Evolutionary conservation across 2,888 invertebrate genomes (phyloP).

Genomic region (Octonoba sinensis): DNA sequence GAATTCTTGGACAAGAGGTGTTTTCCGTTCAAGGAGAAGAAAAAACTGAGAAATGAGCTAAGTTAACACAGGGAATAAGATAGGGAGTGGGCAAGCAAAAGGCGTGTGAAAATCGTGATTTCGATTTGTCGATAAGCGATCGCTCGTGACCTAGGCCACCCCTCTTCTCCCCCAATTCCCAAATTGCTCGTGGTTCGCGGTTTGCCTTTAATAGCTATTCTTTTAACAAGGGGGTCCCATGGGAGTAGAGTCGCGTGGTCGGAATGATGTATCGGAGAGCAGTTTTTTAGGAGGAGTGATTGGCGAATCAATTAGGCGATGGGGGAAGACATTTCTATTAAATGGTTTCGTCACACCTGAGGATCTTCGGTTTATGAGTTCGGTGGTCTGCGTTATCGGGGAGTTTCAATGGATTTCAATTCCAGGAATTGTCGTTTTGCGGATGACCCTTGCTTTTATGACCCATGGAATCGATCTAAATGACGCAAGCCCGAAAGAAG

Average conservation of each 20-base stretch:
- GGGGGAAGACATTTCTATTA: slow-evolving; percentile 32
- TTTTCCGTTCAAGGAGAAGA: slow-evolving; percentile 25
- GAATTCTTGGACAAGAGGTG: background rate
- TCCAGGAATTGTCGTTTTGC: slow-evolving; percentile 7
- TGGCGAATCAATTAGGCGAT: slow-evolving; percentile 37
- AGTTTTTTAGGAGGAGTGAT: slow-evolving; percentile 3
- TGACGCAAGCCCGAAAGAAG: slow-evolving; percentile 23
- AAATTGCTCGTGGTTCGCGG: background rate
- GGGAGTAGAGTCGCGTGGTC: slow-evolving; percentile 15
- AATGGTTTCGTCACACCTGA: slow-evolving; percentile 2
- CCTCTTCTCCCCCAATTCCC: slow-evolving; percentile 35
- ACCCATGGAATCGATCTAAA: slow-evolving; percentile 10
- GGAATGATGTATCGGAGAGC: slow-evolving; percentile 18
- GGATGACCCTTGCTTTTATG: slow-evolving; percentile 20
- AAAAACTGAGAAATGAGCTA: slow-evolving; percentile 3
- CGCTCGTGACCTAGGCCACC: slow-evolving; percentile 46
- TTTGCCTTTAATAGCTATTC: slow-evolving; percentile 6
- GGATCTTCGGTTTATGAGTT: slow-evolving; percentile 38
- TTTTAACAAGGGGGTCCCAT: slow-evolving; percentile 9
- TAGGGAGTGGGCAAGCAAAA: slow-evolving; percentile 36
- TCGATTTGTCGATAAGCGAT: slow-evolving; percentile 52
- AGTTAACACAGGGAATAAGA: background rate
- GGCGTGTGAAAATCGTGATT: slow-evolving; percentile 59
- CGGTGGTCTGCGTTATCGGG: slow-evolving; percentile 8
- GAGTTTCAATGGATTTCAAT: slow-evolving; percentile 9